Conservation (phyloP, 2,113 vertebrate species). For the Steatornis caripensis region DNA sequence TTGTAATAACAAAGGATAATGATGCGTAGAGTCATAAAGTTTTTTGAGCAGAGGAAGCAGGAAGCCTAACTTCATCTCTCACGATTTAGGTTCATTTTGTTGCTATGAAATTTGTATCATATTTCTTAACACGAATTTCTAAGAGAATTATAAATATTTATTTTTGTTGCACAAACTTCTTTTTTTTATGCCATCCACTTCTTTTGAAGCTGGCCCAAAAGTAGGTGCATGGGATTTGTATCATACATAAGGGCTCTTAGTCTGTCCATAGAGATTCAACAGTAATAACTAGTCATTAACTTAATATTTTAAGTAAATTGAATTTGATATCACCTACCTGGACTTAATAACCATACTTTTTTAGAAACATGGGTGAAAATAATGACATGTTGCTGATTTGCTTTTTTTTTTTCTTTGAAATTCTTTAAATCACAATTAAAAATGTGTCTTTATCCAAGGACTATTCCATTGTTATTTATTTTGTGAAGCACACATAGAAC, state of each 20-base stretch:
- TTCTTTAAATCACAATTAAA: neutral
- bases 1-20: neutral
- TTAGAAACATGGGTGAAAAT: neutral
- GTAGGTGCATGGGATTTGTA: neutral
- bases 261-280: neutral
- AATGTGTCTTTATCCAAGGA: neutral
- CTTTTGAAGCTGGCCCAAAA: neutral
- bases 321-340: neutral
- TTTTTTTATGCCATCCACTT: neutral
- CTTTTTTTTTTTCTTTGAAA: neutral
- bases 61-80: neutral
- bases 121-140: neutral
- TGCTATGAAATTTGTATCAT: neutral
- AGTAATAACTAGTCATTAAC: neutral
- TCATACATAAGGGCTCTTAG: neutral
- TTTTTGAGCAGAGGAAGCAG: neutral
- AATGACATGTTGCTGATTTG: neutral
- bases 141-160: neutral
- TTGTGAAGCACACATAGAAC: neutral
- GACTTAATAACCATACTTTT: neutral
- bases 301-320: neutral
- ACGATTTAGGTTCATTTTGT: neutral
- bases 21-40: neutral
- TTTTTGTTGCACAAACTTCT: neutral
- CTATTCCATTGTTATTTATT: neutral